phyloP scores from a whole-genome alignment of 2,888 invertebrate species.

The Eulithis testata region DNA sequence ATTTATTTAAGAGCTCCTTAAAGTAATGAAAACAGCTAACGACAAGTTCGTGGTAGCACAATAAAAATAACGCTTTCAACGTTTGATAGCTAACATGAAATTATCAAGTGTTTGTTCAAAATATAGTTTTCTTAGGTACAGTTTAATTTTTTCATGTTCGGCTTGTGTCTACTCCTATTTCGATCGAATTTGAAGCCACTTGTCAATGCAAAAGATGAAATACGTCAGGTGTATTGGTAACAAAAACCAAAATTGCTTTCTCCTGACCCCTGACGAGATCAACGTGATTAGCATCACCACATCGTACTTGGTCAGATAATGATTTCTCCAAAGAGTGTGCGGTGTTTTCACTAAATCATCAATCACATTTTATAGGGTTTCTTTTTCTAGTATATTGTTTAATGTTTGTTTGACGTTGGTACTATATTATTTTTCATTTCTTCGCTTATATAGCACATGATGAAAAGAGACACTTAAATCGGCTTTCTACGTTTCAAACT shows the following conservation, averaged over 20 bases:
- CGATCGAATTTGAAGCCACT: too few species aligned
- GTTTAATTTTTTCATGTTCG: too few species aligned
- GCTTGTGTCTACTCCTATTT: too few species aligned
- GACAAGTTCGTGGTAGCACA: too few species aligned
- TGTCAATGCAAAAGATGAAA: too few species aligned
- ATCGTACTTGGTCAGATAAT: slow-evolving; percentile 54
- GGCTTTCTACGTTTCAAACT: neutral
- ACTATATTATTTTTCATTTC: neutral
- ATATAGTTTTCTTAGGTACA: too few species aligned
- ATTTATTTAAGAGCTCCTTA: too few species aligned
- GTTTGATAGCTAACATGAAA: neutral
- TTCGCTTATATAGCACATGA: neutral
- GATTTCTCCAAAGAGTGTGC: slow-evolving; percentile 53
- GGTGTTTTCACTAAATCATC: slow-evolving; percentile 49
- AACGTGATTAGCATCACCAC: slow-evolving; percentile 57
- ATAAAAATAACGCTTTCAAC: too few species aligned
- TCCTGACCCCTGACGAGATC: slow-evolving; percentile 50
- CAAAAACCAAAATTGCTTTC: slow-evolving; percentile 55
- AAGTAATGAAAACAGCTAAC: too few species aligned
- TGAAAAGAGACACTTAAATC: neutral
- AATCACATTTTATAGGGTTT: slow-evolving; percentile 46
- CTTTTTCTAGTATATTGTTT: slow-evolving; percentile 9
- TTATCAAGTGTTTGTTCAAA: neutral
- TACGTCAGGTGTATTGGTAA: too few species aligned
- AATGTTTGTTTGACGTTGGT: too few species aligned